Percentiles rank a stretch among this genome's conserved stretches.
Evolutionary conservation across 2,797 vertebrate species (phyloP).

Genomic region (Paguma larvata): DNA sequence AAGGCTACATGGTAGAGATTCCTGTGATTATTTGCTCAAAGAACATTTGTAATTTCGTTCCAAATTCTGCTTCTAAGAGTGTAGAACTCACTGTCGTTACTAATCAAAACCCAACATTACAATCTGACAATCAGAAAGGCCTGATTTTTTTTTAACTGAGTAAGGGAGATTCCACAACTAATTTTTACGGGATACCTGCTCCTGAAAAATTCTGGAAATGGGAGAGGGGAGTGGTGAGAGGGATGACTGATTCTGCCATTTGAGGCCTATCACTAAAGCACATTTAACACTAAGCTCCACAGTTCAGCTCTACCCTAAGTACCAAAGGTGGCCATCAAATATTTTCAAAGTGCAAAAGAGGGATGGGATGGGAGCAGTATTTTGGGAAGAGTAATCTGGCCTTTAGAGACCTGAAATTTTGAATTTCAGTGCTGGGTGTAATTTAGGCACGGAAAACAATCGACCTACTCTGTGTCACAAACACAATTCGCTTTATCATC

Average conservation of each 20-base stretch:
- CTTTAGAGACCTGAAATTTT: background rate
- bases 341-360: background rate
- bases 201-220: background rate
- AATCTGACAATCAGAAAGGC: background rate
- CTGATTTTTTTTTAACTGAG: background rate
- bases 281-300: background rate
- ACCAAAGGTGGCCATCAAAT: background rate
- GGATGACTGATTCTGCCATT: background rate
- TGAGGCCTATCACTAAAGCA: background rate
- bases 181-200: background rate
- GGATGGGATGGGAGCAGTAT: background rate
- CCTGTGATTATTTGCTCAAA: conserved; percentile 52
- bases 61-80: conserved; percentile 12
- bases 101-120: conserved; percentile 19
- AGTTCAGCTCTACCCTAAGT: background rate
- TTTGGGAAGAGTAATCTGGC: background rate
- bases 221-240: background rate
- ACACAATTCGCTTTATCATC: background rate
- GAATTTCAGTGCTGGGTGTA: background rate
- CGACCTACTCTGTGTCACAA: background rate
- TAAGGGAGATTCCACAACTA: conserved; percentile 24
- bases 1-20: background rate
- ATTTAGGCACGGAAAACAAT: background rate
- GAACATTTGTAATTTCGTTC: background rate
- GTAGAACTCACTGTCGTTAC: background rate